phyloP scores from a whole-genome alignment of 2,888 invertebrate species.

The Aromia moschata region DNA sequence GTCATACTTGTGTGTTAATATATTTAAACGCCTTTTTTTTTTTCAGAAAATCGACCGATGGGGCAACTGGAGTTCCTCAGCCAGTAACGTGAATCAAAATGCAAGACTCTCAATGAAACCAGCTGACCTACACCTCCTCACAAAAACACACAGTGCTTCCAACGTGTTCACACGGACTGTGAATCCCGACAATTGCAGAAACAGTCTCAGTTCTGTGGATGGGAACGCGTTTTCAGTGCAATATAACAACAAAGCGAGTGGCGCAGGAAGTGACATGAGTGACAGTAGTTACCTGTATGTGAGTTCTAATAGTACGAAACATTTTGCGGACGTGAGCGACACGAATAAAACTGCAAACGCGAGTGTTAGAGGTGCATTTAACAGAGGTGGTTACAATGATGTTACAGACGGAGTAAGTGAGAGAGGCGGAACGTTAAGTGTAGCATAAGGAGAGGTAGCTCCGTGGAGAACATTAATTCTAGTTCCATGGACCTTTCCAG shows the following conservation, averaged over 20 bases:
- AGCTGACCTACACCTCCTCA: conserved; percentile 50
- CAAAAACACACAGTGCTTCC: conserved; percentile 61
- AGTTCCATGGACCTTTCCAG: conserved; percentile 50
- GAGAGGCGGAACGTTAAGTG: conserved; percentile 33
- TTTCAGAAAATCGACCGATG: conserved; percentile 44
- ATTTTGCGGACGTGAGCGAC: conserved; percentile 35
- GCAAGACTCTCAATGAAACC: conserved; percentile 44
- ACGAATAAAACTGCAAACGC: conserved; percentile 27
- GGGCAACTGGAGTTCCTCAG: conserved; percentile 52
- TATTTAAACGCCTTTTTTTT: conserved; percentile 4
- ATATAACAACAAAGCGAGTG: conserved; percentile 44
- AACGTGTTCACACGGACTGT: conserved; percentile 56
- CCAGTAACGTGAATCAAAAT: conserved; percentile 49
- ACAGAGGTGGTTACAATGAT: conserved; percentile 34
- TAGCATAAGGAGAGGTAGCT: conserved; percentile 55
- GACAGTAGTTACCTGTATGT: conserved; percentile 12
- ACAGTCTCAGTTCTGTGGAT: conserved; percentile 53
- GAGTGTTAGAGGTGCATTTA: conserved; percentile 30
- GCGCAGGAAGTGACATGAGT: conserved; percentile 36
- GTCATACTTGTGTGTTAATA: too few relatives aligned
- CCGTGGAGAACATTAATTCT: conserved; percentile 58
- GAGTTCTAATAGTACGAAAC: conserved; percentile 20
- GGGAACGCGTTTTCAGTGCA: conserved; percentile 49
- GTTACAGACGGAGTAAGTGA: conserved; percentile 39
- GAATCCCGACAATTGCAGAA: conserved; percentile 42